phyloP scores from a whole-genome alignment of 2,888 invertebrate species.

The Thecocarcelia acutangulata region DNA sequence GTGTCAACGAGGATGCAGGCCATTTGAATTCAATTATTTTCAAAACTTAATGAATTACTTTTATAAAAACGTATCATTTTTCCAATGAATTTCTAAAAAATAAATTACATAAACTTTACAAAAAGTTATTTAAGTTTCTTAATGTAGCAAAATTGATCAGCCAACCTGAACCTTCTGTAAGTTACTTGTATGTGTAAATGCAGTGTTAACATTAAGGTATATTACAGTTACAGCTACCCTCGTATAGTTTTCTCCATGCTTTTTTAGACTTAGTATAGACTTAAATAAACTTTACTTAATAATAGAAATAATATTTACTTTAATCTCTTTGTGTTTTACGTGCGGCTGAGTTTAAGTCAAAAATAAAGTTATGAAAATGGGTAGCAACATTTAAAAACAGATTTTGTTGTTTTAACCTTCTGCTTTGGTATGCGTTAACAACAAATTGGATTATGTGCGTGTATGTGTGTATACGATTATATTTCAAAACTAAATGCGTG shows the following conservation, averaged over 20 bases:
- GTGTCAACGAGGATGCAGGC: too few species aligned
- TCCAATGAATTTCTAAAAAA: too few species aligned
- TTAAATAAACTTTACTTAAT: conserved; percentile 52
- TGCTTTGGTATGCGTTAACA: conserved; percentile 49
- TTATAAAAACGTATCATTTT: too few species aligned
- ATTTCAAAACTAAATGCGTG: conserved; percentile 5
- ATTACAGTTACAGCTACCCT: neutral
- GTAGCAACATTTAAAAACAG: conserved; percentile 61
- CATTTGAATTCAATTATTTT: too few species aligned
- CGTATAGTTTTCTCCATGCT: conserved; percentile 49
- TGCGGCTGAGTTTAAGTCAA: conserved; percentile 16
- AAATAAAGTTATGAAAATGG: conserved; percentile 63
- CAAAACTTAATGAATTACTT: too few species aligned
- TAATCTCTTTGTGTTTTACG: conserved; percentile 28
- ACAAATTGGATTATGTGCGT: conserved; percentile 62
- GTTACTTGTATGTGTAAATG: too few species aligned
- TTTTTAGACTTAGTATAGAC: conserved; percentile 53
- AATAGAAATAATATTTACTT: conserved; percentile 60
- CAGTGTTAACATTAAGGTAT: too few species aligned
- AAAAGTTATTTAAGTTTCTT: too few species aligned
- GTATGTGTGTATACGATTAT: conserved; percentile 7
- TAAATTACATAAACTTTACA: too few species aligned
- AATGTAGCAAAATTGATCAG: too few species aligned
- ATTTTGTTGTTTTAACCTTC: conserved; percentile 41
- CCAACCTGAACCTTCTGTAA: too few species aligned